Percentiles rank a stretch among this genome's conserved stretches.
These are phyloP conservation scores for Saguinus imperator DNA, from an alignment of 2,113 vertebrate genomes.

Conservation along the genomic window DNA sequence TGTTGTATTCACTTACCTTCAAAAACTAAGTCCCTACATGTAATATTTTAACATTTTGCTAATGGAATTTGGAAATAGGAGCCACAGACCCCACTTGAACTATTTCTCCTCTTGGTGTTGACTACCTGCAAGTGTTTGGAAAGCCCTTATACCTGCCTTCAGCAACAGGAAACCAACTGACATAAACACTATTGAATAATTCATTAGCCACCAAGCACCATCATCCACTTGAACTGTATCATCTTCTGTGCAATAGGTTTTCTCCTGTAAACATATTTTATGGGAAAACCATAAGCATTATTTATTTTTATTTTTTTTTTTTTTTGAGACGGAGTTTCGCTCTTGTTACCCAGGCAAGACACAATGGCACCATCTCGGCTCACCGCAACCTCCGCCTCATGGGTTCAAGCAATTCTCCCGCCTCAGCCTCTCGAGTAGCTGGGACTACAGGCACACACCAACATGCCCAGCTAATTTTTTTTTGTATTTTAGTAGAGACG, in stretches of 20 bases:
- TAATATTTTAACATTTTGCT: conserved; percentile 1
- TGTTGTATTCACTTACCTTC: background rate
- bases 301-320: no score
- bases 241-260: background rate
- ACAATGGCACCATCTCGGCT: no score
- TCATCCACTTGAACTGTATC: background rate
- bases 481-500: no score
- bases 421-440: no score
- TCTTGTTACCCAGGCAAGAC: no score
- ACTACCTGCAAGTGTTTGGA: background rate
- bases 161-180: conserved; percentile 28
- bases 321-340: no score
- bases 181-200: background rate
- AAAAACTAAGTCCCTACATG: background rate
- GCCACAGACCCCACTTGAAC: background rate
- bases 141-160: background rate
- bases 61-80: background rate
- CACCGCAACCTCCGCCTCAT: no score
- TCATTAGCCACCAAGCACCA: background rate
- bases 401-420: no score
- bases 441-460: no score
- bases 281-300: background rate
- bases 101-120: background rate
- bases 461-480: no score
- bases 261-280: background rate